phyloP scores from a whole-genome alignment of 2,797 vertebrate species.

The Paedocypris micromegethes region DNA sequence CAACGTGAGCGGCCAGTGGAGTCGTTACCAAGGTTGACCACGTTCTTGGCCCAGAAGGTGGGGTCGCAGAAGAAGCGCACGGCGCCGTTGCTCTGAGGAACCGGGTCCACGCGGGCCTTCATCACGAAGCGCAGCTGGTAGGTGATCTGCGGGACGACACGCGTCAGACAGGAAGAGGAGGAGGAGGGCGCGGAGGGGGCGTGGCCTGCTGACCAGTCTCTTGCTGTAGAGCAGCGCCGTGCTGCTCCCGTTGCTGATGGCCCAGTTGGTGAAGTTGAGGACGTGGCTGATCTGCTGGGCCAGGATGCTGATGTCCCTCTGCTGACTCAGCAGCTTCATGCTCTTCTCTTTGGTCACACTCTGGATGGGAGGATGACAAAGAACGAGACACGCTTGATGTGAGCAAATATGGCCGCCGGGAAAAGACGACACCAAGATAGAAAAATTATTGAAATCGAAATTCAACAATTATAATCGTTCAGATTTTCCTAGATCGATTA shows the following conservation, averaged over 20 bases:
- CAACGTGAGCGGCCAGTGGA: background rate
- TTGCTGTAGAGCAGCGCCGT: conserved; percentile 96
- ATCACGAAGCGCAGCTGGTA: conserved; percentile 91
- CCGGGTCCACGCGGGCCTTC: conserved; percentile 88
- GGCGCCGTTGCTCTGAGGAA: conserved; percentile 89
- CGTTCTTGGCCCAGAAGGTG: conserved; percentile 98
- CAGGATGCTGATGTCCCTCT: conserved; percentile 86
- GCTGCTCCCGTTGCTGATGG: conserved; percentile 91
- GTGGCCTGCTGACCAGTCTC: conserved; percentile 77
- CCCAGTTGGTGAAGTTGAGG: conserved; percentile 95
- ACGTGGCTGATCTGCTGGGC: conserved; percentile 94
- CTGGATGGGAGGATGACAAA: conserved; percentile 56
- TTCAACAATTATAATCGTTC: too few relatives aligned
- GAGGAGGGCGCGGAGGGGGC: background rate
- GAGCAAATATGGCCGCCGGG: too few relatives aligned
- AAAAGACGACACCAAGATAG: too few relatives aligned
- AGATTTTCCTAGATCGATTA: too few relatives aligned
- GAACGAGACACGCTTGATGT: background rate
- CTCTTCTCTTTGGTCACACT: conserved; percentile 93
- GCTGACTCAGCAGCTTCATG: conserved; percentile 85
- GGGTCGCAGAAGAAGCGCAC: conserved; percentile 97
- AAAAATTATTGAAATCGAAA: too few relatives aligned
- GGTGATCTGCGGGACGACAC: conserved; percentile 73
- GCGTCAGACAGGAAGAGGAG: background rate
- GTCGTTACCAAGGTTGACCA: conserved; percentile 88